phyloP scores from a whole-genome alignment of 2,113 vertebrate species.

The Rhodinocichla rosea region DNA sequence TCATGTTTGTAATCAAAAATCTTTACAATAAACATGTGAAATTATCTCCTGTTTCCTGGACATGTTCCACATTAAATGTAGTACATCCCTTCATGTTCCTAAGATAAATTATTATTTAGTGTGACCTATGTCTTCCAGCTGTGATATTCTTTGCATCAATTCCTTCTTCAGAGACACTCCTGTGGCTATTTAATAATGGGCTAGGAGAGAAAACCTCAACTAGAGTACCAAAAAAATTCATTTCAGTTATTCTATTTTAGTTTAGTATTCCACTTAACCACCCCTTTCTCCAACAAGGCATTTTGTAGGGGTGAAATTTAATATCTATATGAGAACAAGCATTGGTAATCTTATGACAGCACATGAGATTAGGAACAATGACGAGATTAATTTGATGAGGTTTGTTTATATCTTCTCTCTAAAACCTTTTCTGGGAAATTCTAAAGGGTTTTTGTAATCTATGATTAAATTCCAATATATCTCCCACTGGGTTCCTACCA shows the following conservation, averaged over 20 bases:
- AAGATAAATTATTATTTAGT: neutral
- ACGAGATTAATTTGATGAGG: slow-evolving; percentile 83
- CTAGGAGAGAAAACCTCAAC: neutral
- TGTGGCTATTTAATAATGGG: neutral
- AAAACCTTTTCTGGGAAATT: slow-evolving; percentile 78
- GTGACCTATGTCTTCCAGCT: neutral
- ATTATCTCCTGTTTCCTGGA: neutral
- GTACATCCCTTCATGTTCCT: neutral
- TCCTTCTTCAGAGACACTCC: neutral
- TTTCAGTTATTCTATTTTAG: neutral
- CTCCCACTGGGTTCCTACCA: neutral
- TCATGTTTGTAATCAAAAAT: neutral
- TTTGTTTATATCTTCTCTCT: slow-evolving; percentile 79
- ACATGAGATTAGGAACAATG: slow-evolving; percentile 80
- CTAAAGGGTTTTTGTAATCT: slow-evolving; percentile 38
- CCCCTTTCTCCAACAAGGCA: neutral
- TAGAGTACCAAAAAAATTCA: neutral
- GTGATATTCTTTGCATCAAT: neutral
- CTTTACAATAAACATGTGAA: neutral
- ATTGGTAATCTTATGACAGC: slow-evolving; percentile 82
- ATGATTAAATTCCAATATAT: slow-evolving; percentile 54
- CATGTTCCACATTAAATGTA: neutral
- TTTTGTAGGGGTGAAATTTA: slow-evolving; percentile 69
- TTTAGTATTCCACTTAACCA: neutral
- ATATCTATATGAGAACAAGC: slow-evolving; percentile 78